phyloP scores from a whole-genome alignment of 2,888 invertebrate species.

The Andrena praecox region DNA sequence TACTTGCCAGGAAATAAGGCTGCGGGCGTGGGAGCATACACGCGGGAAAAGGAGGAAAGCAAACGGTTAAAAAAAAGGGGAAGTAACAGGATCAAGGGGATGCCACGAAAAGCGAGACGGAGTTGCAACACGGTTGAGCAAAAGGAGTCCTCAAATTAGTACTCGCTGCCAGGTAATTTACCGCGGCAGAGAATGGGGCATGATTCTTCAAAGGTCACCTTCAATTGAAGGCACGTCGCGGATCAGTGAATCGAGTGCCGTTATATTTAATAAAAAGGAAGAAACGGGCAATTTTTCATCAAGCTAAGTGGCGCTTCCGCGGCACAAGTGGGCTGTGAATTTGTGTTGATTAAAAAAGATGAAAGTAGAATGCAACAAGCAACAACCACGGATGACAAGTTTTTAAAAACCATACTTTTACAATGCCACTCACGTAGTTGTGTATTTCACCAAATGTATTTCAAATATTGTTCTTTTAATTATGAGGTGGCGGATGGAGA shows the following conservation, averaged over 20 bases:
- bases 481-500: too few relatives aligned
- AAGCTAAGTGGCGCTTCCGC: constrained; percentile 23
- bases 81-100: too few relatives aligned
- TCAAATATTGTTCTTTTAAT: too few relatives aligned
- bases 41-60: neutral
- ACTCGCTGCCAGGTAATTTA: constrained; percentile 39
- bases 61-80: neutral
- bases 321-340: constrained; percentile 1
- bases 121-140: constrained; percentile 15
- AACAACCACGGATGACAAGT: neutral
- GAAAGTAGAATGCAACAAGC: constrained; percentile 10
- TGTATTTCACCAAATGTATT: too few relatives aligned
- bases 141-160: constrained; percentile 31
- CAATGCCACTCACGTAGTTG: neutral
- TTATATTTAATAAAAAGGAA: neutral
- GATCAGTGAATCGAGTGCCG: constrained; percentile 7
- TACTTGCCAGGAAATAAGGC: neutral
- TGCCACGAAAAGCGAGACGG: neutral
- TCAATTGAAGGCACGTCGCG: neutral
- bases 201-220: neutral
- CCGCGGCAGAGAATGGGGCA: neutral
- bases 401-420: neutral
- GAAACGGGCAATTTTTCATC: constrained; percentile 15
- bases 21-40: neutral
- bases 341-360: constrained; percentile 3